phyloP scores from a whole-genome alignment of 2,113 vertebrate genomes.

The Leptobrachium leishanense region DNA sequence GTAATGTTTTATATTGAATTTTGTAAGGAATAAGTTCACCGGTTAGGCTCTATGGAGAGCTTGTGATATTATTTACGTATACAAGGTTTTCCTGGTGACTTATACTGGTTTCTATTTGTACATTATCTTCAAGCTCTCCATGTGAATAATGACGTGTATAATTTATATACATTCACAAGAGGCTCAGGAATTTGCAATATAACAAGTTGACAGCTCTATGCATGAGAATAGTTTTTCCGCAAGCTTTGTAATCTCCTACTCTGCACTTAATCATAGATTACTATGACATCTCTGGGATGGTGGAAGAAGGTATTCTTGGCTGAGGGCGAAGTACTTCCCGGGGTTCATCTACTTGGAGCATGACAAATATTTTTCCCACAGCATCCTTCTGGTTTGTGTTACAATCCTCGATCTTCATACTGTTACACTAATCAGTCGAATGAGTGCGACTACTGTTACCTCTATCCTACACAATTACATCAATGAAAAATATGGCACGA shows the following conservation, averaged over 20 bases:
- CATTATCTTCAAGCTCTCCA: neutral
- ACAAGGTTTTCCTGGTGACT: too few relatives aligned
- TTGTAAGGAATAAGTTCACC: too few relatives aligned
- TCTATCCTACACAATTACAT: too few relatives aligned
- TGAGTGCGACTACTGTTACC: too few relatives aligned
- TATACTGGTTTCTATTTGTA: too few relatives aligned
- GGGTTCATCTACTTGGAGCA: neutral
- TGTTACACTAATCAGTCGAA: too few relatives aligned
- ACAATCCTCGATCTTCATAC: neutral
- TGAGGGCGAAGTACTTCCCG: neutral
- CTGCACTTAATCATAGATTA: constrained; percentile 1
- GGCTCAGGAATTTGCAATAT: neutral
- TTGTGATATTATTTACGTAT: too few relatives aligned
- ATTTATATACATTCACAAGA: neutral
- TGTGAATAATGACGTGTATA: constrained; percentile 2
- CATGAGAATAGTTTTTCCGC: neutral
- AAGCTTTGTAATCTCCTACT: neutral
- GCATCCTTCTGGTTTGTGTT: neutral
- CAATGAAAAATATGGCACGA: too few relatives aligned
- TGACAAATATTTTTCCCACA: neutral
- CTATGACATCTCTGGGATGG: neutral
- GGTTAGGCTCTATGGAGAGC: too few relatives aligned
- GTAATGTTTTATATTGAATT: too few relatives aligned
- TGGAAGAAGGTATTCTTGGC: constrained; percentile 4
- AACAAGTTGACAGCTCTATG: neutral